phyloP scores from a whole-genome alignment of 2,888 invertebrate species.

The Sthenelais limicola region DNA sequence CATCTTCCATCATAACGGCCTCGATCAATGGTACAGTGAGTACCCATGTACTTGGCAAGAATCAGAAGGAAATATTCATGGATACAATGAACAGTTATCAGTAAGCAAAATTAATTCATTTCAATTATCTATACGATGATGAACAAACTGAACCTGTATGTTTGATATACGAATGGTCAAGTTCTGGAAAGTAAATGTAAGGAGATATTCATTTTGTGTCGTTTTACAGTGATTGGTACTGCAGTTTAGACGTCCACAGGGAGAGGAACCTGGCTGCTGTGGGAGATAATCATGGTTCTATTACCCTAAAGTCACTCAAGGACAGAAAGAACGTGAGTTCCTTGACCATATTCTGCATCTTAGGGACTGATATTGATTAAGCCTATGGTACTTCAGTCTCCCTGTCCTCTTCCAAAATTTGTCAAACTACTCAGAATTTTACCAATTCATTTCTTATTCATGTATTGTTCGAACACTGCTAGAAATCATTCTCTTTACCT shows the following conservation, averaged over 20 bases:
- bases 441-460: too few species aligned
- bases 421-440: too few species aligned
- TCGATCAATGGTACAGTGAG: constrained; percentile 65
- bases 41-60: constrained; percentile 57
- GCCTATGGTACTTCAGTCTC: too few species aligned
- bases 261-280: constrained; percentile 56
- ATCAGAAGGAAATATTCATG: constrained; percentile 40
- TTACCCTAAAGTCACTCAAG: constrained; percentile 55
- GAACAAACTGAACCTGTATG: not conserved
- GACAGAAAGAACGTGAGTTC: constrained; percentile 58
- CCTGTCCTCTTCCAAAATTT: too few species aligned
- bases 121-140: not conserved
- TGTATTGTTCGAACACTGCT: too few species aligned
- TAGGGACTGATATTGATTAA: too few species aligned
- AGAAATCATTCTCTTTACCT: too few species aligned
- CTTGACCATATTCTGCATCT: too few species aligned
- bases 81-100: constrained; percentile 53
- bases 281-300: constrained; percentile 61
- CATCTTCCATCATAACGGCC: constrained; percentile 56
- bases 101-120: constrained; percentile 48
- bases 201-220: constrained; percentile 26
- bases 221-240: constrained; percentile 62
- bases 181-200: not conserved
- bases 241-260: constrained; percentile 59
- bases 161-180: not conserved